phyloP scores from a whole-genome alignment of 1,140 invertebrate genomes.

The Scaptodrosophila lebanonensis region DNA sequence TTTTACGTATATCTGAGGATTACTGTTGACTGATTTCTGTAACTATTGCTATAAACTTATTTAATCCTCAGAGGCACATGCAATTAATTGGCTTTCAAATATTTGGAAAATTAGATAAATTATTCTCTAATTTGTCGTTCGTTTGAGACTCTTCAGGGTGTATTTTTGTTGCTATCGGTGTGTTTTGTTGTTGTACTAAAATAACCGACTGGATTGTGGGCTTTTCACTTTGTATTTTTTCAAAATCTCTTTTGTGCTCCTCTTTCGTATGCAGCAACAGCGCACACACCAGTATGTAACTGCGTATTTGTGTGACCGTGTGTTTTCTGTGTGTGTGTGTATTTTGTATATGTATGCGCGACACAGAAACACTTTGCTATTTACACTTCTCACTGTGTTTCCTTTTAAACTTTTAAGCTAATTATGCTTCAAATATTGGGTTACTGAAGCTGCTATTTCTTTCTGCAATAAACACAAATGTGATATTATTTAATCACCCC shows the following conservation, averaged over 20 bases:
- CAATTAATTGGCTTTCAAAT: constrained; percentile 4
- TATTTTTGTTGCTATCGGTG: constrained; percentile 14
- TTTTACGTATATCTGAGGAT: constrained; percentile 24
- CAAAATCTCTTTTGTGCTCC: constrained; percentile 33
- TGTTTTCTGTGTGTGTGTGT: constrained; percentile 1
- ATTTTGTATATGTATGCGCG: constrained; percentile 14
- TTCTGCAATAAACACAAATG: not conserved
- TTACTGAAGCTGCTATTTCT: constrained; percentile 1
- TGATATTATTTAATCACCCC: not conserved
- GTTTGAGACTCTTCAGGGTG: constrained; percentile 52
- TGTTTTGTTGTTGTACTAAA: constrained; percentile 26
- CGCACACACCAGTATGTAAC: constrained; percentile 37
- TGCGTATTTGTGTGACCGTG: constrained; percentile 21
- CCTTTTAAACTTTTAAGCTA: constrained; percentile 1
- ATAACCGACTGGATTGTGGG: constrained; percentile 1
- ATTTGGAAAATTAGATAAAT: constrained; percentile 12
- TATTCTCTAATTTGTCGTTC: not conserved
- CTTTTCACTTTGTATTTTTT: constrained; percentile 39
- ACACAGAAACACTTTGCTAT: constrained; percentile 8
- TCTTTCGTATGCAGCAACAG: constrained; percentile 28
- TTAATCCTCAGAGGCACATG: too few relatives aligned
- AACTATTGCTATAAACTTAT: constrained; percentile 7
- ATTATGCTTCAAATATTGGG: too few relatives aligned
- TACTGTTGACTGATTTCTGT: constrained; percentile 13
- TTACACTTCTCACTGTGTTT: not conserved